Evolutionary conservation across 2,888 invertebrate genomes (phyloP).

Genomic region (Tholera decimalis): DNA sequence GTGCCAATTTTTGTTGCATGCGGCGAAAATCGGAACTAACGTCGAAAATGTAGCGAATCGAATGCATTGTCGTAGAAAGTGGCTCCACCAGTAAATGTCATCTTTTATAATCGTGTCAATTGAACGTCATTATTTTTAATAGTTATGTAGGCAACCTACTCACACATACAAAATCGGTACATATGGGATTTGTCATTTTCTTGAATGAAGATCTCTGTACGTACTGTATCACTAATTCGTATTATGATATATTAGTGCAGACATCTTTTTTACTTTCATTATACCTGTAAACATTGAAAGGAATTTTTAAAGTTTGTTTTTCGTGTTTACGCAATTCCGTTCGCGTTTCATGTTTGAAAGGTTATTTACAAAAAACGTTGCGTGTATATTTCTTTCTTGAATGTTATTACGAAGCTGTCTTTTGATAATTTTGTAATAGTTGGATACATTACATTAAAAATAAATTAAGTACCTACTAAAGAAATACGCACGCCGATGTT

Average conservation of each 20-base stretch:
- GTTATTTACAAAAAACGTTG: constrained; percentile 38
- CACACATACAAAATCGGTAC: not conserved
- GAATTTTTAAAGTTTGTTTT: constrained; percentile 36
- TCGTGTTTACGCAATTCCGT: constrained; percentile 43
- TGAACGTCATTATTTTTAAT: constrained; percentile 9
- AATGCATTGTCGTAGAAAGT: not conserved
- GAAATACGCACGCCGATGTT: too few relatives aligned
- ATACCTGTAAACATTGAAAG: constrained; percentile 41
- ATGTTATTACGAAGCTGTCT: constrained; percentile 9
- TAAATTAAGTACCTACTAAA: not conserved
- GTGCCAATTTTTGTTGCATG: constrained; percentile 7
- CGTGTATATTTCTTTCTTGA: constrained; percentile 26
- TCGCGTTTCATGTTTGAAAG: constrained; percentile 28
- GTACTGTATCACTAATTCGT: constrained; percentile 15
- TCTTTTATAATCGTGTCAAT: not conserved
- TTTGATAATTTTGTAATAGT: not conserved
- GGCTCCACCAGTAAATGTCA: constrained; percentile 27
- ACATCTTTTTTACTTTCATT: constrained; percentile 36
- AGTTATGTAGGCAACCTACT: not conserved
- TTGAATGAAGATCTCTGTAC: constrained; percentile 40
- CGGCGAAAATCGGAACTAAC: constrained; percentile 23
- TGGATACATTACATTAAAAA: not conserved
- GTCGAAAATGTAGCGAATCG: not conserved
- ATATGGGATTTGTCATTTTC: constrained; percentile 41
- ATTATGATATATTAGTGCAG: constrained; percentile 26